Conservation (phyloP, 2,888 invertebrate genomes). For the Microctonus brassicae region DNA sequence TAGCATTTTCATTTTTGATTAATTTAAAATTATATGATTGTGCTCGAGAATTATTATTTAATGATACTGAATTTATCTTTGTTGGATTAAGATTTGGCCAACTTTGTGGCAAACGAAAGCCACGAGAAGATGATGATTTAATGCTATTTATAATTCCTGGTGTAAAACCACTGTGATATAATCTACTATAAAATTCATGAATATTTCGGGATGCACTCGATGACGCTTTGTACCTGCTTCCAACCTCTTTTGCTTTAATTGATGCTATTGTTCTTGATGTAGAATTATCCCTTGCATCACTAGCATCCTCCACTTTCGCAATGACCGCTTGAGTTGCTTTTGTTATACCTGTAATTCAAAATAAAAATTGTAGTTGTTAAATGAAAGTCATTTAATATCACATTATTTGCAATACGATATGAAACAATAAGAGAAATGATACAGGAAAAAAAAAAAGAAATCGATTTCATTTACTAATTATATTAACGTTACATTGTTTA, state of each 20-base stretch:
- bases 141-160: constrained; percentile 40
- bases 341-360: constrained; percentile 46
- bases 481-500: constrained; percentile 3
- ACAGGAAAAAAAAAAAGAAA: background rate
- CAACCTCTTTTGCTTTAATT: constrained; percentile 36
- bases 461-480: constrained; percentile 2
- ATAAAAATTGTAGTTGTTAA: constrained; percentile 28
- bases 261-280: background rate
- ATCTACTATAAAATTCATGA: constrained; percentile 52
- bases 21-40: background rate
- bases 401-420: background rate
- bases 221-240: constrained; percentile 63
- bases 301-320: constrained; percentile 45
- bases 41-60: constrained; percentile 4
- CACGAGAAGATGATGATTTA: constrained; percentile 25
- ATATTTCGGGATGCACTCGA: constrained; percentile 52
- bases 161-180: constrained; percentile 44
- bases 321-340: constrained; percentile 44
- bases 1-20: background rate
- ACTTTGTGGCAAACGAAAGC: constrained; percentile 5
- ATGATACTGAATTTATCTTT: background rate
- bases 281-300: constrained; percentile 38
- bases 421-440: background rate
- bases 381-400: background rate
- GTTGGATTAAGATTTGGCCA: background rate